Base-by-base conservation (phyloP, 2,888 invertebrate genomes). In the Drosophila imparisetae region DNA sequence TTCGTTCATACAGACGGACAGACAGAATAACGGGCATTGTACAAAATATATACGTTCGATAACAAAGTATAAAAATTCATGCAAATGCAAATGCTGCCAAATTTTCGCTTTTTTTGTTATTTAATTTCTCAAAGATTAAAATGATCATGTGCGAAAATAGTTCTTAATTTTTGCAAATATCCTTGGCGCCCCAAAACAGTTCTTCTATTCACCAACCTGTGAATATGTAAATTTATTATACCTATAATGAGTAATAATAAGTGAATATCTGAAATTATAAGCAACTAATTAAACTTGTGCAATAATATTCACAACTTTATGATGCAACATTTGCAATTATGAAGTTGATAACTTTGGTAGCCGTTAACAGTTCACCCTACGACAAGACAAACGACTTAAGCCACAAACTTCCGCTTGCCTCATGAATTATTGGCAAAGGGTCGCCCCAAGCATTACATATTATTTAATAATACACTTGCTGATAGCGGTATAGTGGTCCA, bases 401-500 rank as follows among this genome's bases (percentile, higher is more conserved):
- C 77, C 78, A 75, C 82, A 75, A 87, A 82, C 80, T 75, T 77
- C 69, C 66, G 78, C 49, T 67, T 50, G 55, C 66, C 72, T 57
- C 36, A 60, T 52, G 68, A 73, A 61, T 83, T 77, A 72, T 71
- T 62, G 48, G 57, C 59, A 36, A 71, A 54, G 80, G 77, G 76
- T 69, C 50, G 60, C 48, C 40, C 57, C 27, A 38, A 34, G 76
- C 52, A 66, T 63, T 59, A 62, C 62, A 64, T 80, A 90, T 89
- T 87, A 86, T 80, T 89, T 89, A 86, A 89, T 90, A 80, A 85
- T 85, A 72, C 54, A 70, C 61, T 83, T 52, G 36, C 53, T 61
- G 57, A 53, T 61, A 73, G 45, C 50, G 50, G 27, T 32, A 18
- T 29, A 49, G 58, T 69, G 58, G 57, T 27, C 27, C 57, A 54